Conservation (phyloP, 2,113 vertebrate species). For the Nothobranchius furzeri region DNA sequence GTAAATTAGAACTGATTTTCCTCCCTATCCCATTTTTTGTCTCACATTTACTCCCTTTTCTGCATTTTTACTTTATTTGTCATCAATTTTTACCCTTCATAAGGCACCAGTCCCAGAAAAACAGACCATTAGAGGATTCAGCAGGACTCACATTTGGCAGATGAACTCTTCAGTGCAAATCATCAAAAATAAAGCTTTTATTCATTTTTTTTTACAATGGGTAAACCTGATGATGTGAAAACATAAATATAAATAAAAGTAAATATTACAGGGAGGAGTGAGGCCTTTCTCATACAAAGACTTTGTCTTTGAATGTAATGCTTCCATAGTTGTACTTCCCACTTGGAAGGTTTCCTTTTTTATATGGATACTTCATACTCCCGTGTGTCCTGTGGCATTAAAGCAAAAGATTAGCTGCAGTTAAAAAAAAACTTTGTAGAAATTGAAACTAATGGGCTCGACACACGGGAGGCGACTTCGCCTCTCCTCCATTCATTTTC, state of each 20-base stretch:
- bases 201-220: background rate
- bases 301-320: constrained; percentile 42
- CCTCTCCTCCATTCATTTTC: too few relatives aligned
- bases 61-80: constrained; percentile 12
- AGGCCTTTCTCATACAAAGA: constrained; percentile 50
- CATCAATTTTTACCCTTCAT: constrained; percentile 54
- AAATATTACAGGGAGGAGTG: constrained; percentile 34
- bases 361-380: constrained; percentile 93
- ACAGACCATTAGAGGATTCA: constrained; percentile 55
- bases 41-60: background rate
- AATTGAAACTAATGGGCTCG: background rate
- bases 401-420: background rate
- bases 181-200: constrained; percentile 49
- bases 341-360: constrained; percentile 49
- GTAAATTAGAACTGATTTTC: background rate
- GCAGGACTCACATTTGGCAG: constrained; percentile 51
- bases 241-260: constrained; percentile 19
- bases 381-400: constrained; percentile 83
- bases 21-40: constrained; percentile 9
- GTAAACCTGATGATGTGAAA: constrained; percentile 29
- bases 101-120: constrained; percentile 78
- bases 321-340: constrained; percentile 35
- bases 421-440: background rate
- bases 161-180: constrained; percentile 40
- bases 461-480: too few relatives aligned